phyloP scores from a whole-genome alignment of 2,888 invertebrate genomes.

The Branchellion lobata region DNA sequence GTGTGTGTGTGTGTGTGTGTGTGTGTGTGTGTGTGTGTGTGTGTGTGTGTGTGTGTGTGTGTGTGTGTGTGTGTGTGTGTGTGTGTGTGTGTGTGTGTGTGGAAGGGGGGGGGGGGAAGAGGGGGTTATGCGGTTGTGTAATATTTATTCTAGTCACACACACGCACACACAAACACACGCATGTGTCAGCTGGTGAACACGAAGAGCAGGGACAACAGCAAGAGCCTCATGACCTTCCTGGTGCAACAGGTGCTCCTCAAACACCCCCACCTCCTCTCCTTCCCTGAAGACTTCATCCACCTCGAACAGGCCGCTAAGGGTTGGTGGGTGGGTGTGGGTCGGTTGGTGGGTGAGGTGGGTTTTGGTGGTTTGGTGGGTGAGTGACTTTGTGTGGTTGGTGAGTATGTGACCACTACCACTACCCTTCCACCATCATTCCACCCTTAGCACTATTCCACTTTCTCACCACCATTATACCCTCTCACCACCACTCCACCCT shows the following conservation, averaged over 20 bases:
- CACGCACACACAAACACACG: too few relatives aligned
- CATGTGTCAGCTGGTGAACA: constrained; percentile 62
- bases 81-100: not conserved
- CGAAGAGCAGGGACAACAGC: constrained; percentile 86
- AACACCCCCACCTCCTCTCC: constrained; percentile 79
- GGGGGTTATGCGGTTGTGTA: not conserved
- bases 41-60: not conserved
- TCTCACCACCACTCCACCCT: too few relatives aligned
- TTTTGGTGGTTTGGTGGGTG: too few relatives aligned
- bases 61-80: not conserved
- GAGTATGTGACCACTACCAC: too few relatives aligned
- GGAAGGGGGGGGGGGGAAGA: not conserved
- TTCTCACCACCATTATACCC: too few relatives aligned
- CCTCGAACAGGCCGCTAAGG: constrained; percentile 77
- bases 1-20: not conserved
- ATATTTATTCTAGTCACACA: not conserved
- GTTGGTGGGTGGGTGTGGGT: constrained; percentile 50
- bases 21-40: not conserved
- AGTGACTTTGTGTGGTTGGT: too few relatives aligned
- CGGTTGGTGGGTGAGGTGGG: not conserved
- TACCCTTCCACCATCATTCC: too few relatives aligned
- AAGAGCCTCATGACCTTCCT: constrained; percentile 88
- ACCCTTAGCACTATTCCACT: too few relatives aligned
- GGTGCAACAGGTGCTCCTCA: constrained; percentile 80
- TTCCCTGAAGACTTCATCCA: constrained; percentile 87